Conservation (phyloP, 2,888 invertebrate genomes). For the Drosophila anomalata region DNA sequence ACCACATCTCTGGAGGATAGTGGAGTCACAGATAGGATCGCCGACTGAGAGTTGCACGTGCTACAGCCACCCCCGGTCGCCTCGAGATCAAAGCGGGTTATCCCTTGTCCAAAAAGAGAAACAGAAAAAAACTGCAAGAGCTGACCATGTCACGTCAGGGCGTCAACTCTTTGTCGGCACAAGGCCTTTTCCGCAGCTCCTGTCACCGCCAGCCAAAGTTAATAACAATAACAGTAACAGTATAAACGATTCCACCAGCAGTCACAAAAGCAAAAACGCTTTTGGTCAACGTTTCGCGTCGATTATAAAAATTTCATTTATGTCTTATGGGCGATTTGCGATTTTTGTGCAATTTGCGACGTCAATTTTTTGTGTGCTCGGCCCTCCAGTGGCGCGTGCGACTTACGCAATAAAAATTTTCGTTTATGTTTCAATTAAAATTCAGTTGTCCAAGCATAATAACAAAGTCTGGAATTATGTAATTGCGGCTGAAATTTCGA, state of each 20-base stretch:
- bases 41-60: slow-evolving; percentile 60
- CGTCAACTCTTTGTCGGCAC: slow-evolving; percentile 30
- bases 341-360: slow-evolving; percentile 71
- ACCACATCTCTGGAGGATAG: slow-evolving; percentile 56
- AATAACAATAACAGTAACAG: slow-evolving; percentile 73
- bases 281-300: slow-evolving; percentile 66
- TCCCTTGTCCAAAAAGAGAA: slow-evolving; percentile 44
- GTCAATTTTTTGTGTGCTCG: slow-evolving; percentile 25
- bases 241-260: slow-evolving; percentile 35
- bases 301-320: slow-evolving; percentile 79
- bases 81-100: slow-evolving; percentile 65
- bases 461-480: slow-evolving; percentile 13
- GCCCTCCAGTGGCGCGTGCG: slow-evolving; percentile 65
- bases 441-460: slow-evolving; percentile 8
- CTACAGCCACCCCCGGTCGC: slow-evolving; percentile 60
- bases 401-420: slow-evolving; percentile 68
- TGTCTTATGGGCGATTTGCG: slow-evolving; percentile 76
- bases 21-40: slow-evolving; percentile 48
- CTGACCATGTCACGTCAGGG: slow-evolving; percentile 32
- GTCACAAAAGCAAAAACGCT: slow-evolving; percentile 11
- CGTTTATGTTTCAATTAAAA: slow-evolving; percentile 75
- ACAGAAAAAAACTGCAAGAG: slow-evolving; percentile 23
- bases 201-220: slow-evolving; percentile 61
- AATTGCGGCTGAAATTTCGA: not conserved
- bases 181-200: slow-evolving; percentile 22